These are phyloP conservation scores for Celastrina argiolus DNA, from an alignment of 2,888 invertebrate species.

Conservation along the genomic window DNA sequence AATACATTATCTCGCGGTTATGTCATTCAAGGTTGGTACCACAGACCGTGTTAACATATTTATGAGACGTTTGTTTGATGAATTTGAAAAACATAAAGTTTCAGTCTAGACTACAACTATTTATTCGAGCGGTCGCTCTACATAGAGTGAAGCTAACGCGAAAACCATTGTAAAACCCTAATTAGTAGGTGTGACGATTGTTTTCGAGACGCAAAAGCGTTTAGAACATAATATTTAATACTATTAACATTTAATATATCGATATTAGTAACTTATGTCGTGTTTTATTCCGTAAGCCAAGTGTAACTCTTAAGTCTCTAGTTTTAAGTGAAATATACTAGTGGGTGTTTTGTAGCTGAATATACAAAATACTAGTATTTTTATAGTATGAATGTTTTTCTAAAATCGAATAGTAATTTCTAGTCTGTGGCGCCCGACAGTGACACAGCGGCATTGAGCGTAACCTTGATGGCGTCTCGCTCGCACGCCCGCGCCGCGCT, in stretches of 20 bases:
- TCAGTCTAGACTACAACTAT: not conserved
- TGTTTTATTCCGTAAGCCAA: not conserved
- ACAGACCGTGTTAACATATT: not conserved
- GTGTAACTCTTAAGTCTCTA: not conserved
- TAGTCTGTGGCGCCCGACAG: conserved; percentile 40
- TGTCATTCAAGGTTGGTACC: not conserved
- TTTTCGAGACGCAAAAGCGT: not conserved
- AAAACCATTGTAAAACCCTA: not conserved
- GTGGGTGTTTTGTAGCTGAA: too few species aligned
- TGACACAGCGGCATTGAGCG: conserved; percentile 56
- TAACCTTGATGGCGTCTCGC: conserved; percentile 64
- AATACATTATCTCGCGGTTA: not conserved
- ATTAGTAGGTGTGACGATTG: not conserved
- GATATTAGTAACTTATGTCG: not conserved
- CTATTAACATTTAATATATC: not conserved
- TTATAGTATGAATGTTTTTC: not conserved
- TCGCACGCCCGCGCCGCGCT: conserved; percentile 39
- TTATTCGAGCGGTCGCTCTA: not conserved
- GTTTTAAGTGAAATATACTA: not conserved
- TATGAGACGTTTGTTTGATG: not conserved
- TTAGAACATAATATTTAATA: not conserved
- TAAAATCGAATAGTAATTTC: conserved; percentile 31
- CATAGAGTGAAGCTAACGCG: not conserved
- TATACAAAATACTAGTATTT: not conserved
- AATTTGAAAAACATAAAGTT: not conserved